phyloP scores from a whole-genome alignment of 2,888 invertebrate genomes.

The Plusia festucae region DNA sequence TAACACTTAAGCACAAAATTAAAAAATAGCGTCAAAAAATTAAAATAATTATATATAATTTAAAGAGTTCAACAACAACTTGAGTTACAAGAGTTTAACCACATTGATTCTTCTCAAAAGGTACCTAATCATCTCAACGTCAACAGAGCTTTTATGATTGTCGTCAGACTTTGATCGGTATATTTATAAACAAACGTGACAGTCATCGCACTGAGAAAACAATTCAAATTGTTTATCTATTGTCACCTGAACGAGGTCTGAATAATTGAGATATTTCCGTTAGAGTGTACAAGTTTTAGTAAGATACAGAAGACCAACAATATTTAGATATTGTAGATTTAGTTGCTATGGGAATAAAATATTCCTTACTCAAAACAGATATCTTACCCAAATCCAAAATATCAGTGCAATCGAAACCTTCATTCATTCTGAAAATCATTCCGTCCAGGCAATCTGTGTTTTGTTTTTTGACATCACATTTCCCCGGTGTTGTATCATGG shows the following conservation, averaged over 20 bases:
- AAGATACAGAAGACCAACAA: background rate
- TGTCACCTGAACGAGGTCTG: conserved; percentile 21
- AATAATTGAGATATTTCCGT: conserved; percentile 33
- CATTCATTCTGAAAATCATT: too few relatives aligned
- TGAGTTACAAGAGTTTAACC: too few relatives aligned
- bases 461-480: too few relatives aligned
- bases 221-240: conserved; percentile 22
- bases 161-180: conserved; percentile 21
- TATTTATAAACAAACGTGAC: conserved; percentile 23
- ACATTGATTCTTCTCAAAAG: conserved; percentile 10
- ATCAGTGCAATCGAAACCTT: too few relatives aligned
- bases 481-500: too few relatives aligned
- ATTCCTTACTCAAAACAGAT: too few relatives aligned
- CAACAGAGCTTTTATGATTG: conserved; percentile 23
- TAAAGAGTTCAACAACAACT: background rate
- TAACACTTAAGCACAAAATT: too few relatives aligned
- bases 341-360: background rate
- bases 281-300: conserved; percentile 11
- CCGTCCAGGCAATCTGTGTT: too few relatives aligned
- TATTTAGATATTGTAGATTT: background rate
- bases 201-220: conserved; percentile 18
- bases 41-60: too few relatives aligned
- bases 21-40: too few relatives aligned
- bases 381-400: too few relatives aligned
- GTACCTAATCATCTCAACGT: conserved; percentile 40